These are phyloP conservation scores for Neoitamus cyanurus DNA, from an alignment of 2,888 invertebrate genomes.

Conservation along the genomic window DNA sequence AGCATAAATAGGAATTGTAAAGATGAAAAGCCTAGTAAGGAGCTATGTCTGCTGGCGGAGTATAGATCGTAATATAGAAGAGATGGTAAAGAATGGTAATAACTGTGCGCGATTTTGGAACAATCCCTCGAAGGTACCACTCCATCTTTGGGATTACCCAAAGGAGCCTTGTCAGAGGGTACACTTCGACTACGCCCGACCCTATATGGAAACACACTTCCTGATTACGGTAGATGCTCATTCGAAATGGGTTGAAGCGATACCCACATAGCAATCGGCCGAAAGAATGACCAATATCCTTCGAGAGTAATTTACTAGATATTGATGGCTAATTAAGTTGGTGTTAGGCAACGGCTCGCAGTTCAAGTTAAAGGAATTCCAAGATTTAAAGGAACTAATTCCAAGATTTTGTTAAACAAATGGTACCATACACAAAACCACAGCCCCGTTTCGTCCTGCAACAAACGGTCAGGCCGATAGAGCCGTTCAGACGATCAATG, in stretches of 20 bases:
- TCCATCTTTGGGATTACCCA: background rate
- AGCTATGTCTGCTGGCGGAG: slow-evolving; percentile 57
- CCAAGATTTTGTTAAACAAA: too few relatives aligned
- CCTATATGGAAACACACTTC: background rate
- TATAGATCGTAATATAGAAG: slow-evolving; percentile 57
- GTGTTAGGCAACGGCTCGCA: too few relatives aligned
- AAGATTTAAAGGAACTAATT: too few relatives aligned
- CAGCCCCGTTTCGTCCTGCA: too few relatives aligned
- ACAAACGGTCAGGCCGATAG: too few relatives aligned
- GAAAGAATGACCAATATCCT: too few relatives aligned
- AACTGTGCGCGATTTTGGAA: background rate
- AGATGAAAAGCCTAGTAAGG: slow-evolving; percentile 57
- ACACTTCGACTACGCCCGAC: background rate
- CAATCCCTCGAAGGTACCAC: background rate
- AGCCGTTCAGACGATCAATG: too few relatives aligned
- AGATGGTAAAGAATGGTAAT: background rate
- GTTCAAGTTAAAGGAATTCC: too few relatives aligned
- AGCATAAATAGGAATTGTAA: slow-evolving; percentile 57
- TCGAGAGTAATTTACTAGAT: too few relatives aligned
- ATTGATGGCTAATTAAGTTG: too few relatives aligned
- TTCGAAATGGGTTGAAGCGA: background rate
- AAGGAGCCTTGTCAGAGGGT: background rate
- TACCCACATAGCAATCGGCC: too few relatives aligned
- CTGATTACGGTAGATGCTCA: background rate
- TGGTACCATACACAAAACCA: too few relatives aligned